phyloP scores from a whole-genome alignment of 2,888 invertebrate species.

The Cantharis lateralis region DNA sequence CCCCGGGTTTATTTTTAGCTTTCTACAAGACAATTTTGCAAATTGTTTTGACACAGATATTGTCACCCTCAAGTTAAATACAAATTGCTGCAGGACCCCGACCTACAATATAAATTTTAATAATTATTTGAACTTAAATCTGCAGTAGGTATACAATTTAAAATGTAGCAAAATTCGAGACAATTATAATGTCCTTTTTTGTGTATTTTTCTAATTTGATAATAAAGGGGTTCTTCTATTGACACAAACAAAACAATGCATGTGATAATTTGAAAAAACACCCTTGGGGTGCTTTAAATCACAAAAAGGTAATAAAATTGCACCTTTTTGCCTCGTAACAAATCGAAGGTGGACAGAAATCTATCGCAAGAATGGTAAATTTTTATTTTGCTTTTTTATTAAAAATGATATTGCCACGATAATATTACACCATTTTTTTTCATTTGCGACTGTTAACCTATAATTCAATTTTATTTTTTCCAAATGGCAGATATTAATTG shows the following conservation, averaged over 20 bases:
- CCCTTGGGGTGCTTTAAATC: neutral
- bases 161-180: neutral
- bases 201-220: neutral
- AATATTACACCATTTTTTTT: neutral
- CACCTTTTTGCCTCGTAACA: neutral
- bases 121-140: neutral
- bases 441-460: neutral
- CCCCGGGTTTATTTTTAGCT: slow-evolving; percentile 5
- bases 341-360: neutral
- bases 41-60: slow-evolving; percentile 28
- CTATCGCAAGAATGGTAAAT: neutral
- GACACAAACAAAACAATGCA: neutral
- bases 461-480: neutral
- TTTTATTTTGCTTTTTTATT: neutral
- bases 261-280: neutral
- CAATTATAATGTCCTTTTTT: neutral
- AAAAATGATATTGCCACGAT: neutral
- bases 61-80: slow-evolving; percentile 26
- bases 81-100: slow-evolving; percentile 1
- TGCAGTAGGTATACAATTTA: neutral
- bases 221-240: neutral
- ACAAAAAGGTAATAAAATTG: neutral
- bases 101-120: neutral
- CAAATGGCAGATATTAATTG: neutral
- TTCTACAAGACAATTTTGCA: slow-evolving; percentile 21